phyloP scores from a whole-genome alignment of 2,113 vertebrate genomes.

The Taurulus bubalis region DNA sequence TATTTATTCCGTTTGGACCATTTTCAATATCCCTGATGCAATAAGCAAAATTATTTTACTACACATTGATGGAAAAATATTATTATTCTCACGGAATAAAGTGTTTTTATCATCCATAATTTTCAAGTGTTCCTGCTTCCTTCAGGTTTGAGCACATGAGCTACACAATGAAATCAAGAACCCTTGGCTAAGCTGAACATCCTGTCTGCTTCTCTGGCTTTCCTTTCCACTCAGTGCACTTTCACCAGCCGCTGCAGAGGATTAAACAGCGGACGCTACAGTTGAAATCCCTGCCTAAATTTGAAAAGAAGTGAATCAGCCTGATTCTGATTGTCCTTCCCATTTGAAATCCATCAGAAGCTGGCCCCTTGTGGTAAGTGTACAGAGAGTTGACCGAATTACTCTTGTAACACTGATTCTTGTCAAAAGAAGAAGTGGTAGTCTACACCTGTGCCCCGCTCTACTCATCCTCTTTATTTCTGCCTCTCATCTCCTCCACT shows the following conservation, averaged over 20 bases:
- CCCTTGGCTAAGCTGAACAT: conserved; percentile 46
- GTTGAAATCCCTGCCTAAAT: conserved; percentile 64
- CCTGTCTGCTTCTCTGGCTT: conserved; percentile 38
- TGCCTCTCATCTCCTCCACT: conserved; percentile 26
- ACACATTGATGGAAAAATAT: conserved; percentile 7
- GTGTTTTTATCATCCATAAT: conserved; percentile 2
- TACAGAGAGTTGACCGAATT: conserved; percentile 66
- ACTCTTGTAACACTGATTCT: conserved; percentile 65
- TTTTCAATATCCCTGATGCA: not conserved
- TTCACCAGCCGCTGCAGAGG: conserved; percentile 49
- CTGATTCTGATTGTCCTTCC: conserved; percentile 62
- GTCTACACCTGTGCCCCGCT: conserved; percentile 59
- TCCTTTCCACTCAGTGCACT: conserved; percentile 41
- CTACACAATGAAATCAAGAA: conserved; percentile 44
- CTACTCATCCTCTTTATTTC: conserved; percentile 29
- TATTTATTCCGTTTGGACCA: not conserved
- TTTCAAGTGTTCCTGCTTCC: not conserved
- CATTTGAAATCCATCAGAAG: conserved; percentile 53
- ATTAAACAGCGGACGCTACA: conserved; percentile 55
- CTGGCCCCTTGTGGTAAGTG: conserved; percentile 55
- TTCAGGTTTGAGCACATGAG: conserved; percentile 3
- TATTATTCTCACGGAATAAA: conserved; percentile 10
- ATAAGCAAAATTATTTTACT: conserved; percentile 17
- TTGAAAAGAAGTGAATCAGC: conserved; percentile 60
- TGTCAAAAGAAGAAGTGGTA: conserved; percentile 63